Evolutionary conservation across 1,140 invertebrate species (phyloP).

Genomic region (Eufriesea mexicana): DNA sequence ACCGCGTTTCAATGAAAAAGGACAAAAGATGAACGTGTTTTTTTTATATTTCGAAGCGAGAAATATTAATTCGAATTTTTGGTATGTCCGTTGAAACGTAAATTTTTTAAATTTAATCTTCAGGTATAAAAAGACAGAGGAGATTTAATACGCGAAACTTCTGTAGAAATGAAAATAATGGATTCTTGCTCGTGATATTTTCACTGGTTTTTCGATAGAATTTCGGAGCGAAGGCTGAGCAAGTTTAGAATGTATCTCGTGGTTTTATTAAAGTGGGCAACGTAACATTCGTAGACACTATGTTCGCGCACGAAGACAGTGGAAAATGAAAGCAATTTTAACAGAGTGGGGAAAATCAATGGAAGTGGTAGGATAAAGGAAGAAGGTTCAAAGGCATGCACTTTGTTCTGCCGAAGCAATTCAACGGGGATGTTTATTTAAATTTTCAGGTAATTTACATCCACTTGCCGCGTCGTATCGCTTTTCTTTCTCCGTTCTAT

Average conservation of each 20-base stretch:
- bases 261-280: background rate
- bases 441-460: slow-evolving; percentile 67
- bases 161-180: background rate
- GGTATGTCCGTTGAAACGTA: background rate
- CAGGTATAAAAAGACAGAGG: no score
- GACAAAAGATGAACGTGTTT: background rate
- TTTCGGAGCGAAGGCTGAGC: background rate
- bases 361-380: slow-evolving; percentile 34
- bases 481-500: slow-evolving; percentile 1
- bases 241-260: background rate
- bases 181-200: background rate
- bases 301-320: background rate
- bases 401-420: slow-evolving; percentile 39
- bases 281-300: background rate
- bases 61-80: background rate
- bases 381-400: slow-evolving; percentile 46
- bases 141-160: background rate
- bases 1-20: background rate
- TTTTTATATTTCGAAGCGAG: background rate
- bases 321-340: slow-evolving; percentile 52
- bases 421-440: slow-evolving; percentile 52
- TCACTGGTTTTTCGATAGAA: no score
- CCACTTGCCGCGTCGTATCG: slow-evolving; percentile 56
- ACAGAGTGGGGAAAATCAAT: slow-evolving; percentile 29
- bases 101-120: background rate